Evolutionary conservation across 2,888 invertebrate species (phyloP), one percentile per base, ranked within the genome.

Genomic region (Ephialtes manifestator): DNA sequence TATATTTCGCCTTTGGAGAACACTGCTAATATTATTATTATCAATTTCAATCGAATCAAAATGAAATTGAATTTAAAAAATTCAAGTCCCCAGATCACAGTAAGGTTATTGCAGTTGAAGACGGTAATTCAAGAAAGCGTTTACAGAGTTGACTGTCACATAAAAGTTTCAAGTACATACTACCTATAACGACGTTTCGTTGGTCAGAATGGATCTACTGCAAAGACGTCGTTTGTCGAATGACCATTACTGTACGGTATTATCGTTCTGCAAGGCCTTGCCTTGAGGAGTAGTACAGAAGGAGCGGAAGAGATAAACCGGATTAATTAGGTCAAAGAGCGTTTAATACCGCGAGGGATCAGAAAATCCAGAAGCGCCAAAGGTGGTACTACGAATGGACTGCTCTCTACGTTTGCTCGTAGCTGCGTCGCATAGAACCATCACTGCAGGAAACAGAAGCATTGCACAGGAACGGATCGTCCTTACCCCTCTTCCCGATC

Each of bases 291-390:
- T 20, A 53, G n/a, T 18, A n/a, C 51, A 24, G 55, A 78, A 43
- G 20, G 39, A 74, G 35, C 60, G 78, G 51, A 65, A 71, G 55
- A 39, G 67, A 81, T 76, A 53, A 39, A 81, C 24, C 65, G 81
- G 86, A 90, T 90, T 90, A 89, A 90, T 90, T 90, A 87, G 90
- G 89, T 90, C 90, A 90, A 88, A 89, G 88, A 88, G 87, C 89
- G 87, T 90, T 91, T 90, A 89, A 91, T 91, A 88, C 89, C 77
- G 63, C 39, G 65, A 86, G 81, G 83, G 86, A 91, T 90, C 88
- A 89, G 89, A 89, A 92, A 91, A 92, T 91, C 89, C 89, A 87
- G 86, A 86, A 83, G 88, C 89, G 83, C 84, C 84, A 88, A 85
- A 87, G 84, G 58, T 74, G 13, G 53, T 58, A 53, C 58, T 60